Evolutionary conservation across 2,113 vertebrate species (phyloP).

Genomic region (Tragelaphus scriptus): DNA sequence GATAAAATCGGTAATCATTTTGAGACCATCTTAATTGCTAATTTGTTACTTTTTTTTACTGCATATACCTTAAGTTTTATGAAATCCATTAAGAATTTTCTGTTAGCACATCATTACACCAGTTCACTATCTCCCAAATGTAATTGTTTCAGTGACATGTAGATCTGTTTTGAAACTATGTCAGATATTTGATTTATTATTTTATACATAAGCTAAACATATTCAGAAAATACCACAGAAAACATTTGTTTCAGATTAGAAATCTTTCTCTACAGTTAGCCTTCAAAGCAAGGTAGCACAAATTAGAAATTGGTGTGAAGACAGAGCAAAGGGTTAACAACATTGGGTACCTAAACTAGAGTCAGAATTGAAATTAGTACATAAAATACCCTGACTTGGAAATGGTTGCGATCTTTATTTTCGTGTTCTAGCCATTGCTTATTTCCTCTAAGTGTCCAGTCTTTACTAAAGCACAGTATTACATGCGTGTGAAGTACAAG

Average conservation of each 20-base stretch:
- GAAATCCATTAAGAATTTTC: not conserved
- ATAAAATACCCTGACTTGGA: not conserved
- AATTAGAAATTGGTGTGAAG: not conserved
- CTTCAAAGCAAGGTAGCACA: not conserved
- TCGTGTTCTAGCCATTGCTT: not conserved
- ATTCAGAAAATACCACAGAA: not conserved
- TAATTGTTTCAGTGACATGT: not conserved
- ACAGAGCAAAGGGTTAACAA: not conserved
- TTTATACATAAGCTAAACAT: not conserved
- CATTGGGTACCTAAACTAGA: not conserved
- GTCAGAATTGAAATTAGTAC: not conserved
- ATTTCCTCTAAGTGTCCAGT: not conserved
- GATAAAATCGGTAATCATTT: not conserved
- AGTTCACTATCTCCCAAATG: not conserved
- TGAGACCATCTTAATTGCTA: not conserved
- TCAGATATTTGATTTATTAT: not conserved
- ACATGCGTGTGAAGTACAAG: not conserved
- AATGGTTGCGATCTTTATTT: not conserved
- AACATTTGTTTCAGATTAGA: not conserved
- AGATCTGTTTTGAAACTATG: not conserved
- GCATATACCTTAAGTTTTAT: not conserved
- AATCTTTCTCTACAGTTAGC: not conserved
- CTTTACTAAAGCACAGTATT: not conserved
- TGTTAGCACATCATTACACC: not conserved
- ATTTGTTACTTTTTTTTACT: not conserved